Evolutionary conservation across 30 jellyfish, hydroid and myxozoan genomes (phyloP), one percentile per base, ranked within the genome.

Genomic region (Sanderia malayensis): DNA sequence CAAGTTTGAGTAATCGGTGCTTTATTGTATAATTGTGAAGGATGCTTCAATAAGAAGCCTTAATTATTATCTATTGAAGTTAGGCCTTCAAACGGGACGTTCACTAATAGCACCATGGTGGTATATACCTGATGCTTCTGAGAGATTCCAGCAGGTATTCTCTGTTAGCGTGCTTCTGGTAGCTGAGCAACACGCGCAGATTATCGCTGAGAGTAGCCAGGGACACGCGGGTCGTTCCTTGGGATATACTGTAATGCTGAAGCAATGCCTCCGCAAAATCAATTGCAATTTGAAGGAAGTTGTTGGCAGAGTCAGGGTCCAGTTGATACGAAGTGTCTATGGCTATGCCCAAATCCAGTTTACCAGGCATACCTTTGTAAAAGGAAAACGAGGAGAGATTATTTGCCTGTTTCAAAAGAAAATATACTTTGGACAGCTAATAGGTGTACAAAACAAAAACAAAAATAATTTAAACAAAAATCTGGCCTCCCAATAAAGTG

Each of bases 161-260:
- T 44, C 96, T 70, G 61, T 85, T 85, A 24, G 77, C 83, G 2
- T 69, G 87, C 8, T 72, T 41, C 9, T 52, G 57, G 29, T 37
- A 55, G 34, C 73, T 47, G 55, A 77, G 29, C 13, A 26, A 30
- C 28, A 68, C 0, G 8, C 37, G 57, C 3, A 21, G 7, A 1
- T 29, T 31, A 11, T 44, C 46, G 26, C 34, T 65, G 18, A 85
- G 64, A 20, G 93, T 53, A 18, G 52, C 65, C 8, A 87, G 31
- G 29, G 76, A 71, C 53, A 87, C 75, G 15, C 87, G 77, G 34
- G 92, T 76, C 37, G 94, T 49, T 24, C 95, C 83, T 1, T 84
- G 96, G 17, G 96, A 87, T 13, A 87, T 71, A 33, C 95, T 82
- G 44, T 81, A 26, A 22, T 87, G 78, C 21, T 67, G 76, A 25